Percentiles rank a stretch among this genome's conserved stretches.
These are phyloP conservation scores for Lacanobia oleracea DNA, from an alignment of 2,888 invertebrate genomes.

Conservation along the genomic window DNA sequence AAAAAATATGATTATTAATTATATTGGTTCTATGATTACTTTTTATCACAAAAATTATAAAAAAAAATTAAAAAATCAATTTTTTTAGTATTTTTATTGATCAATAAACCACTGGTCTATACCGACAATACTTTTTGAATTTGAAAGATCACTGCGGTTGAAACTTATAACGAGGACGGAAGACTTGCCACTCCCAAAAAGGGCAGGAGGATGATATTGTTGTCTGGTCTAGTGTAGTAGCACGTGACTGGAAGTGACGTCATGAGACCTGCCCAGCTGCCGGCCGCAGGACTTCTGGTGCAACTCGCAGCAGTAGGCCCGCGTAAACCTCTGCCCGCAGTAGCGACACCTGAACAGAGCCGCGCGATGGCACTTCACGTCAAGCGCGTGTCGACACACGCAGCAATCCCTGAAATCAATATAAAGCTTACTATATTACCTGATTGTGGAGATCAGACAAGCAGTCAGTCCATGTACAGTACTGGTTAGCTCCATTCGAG, in stretches of 20 bases:
- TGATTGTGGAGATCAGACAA: no score
- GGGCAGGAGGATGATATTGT: not conserved
- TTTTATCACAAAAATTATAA: not conserved
- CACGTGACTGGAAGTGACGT: constrained; percentile 72
- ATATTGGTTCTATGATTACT: no score
- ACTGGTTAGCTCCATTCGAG: not conserved
- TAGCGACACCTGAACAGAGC: constrained; percentile 77
- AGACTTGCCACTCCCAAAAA: not conserved
- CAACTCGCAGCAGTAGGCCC: constrained; percentile 85
- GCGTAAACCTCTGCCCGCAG: constrained; percentile 81
- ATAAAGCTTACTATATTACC: not conserved
- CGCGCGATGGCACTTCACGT: constrained; percentile 58
- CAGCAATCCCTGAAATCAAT: constrained; percentile 77
- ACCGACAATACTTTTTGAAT: constrained; percentile 42
- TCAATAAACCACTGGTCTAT: constrained; percentile 13
- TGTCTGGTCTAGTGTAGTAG: constrained; percentile 71
- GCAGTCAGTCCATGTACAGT: not conserved
- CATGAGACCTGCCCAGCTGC: constrained; percentile 66
- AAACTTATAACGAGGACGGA: constrained; percentile 23
- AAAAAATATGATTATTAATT: constrained; percentile 45
- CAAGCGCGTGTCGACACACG: constrained; percentile 79
- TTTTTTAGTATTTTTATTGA: constrained; percentile 16
- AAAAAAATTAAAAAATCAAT: not conserved
- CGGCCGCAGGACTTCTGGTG: constrained; percentile 80
- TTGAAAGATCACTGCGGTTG: constrained; percentile 20